Evolutionary conservation across 2,888 invertebrate species (phyloP).

Genomic region (Ceramica pisi): DNA sequence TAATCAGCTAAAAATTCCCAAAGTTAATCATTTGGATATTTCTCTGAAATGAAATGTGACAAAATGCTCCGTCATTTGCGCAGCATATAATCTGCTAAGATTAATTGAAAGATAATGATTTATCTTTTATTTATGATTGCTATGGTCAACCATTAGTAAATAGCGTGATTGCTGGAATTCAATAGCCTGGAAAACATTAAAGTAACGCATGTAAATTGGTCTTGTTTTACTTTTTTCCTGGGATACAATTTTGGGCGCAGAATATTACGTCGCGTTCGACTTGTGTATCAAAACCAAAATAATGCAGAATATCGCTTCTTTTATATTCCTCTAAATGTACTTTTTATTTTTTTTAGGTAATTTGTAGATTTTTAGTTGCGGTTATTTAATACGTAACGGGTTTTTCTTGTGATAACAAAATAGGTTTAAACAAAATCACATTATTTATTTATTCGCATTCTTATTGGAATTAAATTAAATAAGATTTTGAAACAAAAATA

Average conservation of each 20-base stretch:
- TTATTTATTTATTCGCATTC: too few relatives aligned
- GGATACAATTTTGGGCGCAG: slow-evolving; percentile 4
- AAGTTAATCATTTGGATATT: slow-evolving; percentile 15
- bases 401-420: not conserved
- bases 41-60: slow-evolving; percentile 46
- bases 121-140: slow-evolving; percentile 59
- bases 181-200: slow-evolving; percentile 52
- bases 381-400: not conserved
- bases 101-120: slow-evolving; percentile 62
- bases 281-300: slow-evolving; percentile 4
- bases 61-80: slow-evolving; percentile 33
- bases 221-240: not conserved
- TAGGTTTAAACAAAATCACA: not conserved
- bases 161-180: slow-evolving; percentile 52
- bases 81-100: slow-evolving; percentile 60
- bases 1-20: slow-evolving; percentile 5
- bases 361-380: not conserved
- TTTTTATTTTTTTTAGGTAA: not conserved
- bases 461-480: slow-evolving; percentile 10
- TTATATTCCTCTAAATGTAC: not conserved
- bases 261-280: not conserved
- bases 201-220: not conserved
- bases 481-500: not conserved
- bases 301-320: slow-evolving; percentile 57
- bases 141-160: slow-evolving; percentile 51